Conservation (phyloP, 1,140 invertebrate species). For the Magallana gigas region DNA sequence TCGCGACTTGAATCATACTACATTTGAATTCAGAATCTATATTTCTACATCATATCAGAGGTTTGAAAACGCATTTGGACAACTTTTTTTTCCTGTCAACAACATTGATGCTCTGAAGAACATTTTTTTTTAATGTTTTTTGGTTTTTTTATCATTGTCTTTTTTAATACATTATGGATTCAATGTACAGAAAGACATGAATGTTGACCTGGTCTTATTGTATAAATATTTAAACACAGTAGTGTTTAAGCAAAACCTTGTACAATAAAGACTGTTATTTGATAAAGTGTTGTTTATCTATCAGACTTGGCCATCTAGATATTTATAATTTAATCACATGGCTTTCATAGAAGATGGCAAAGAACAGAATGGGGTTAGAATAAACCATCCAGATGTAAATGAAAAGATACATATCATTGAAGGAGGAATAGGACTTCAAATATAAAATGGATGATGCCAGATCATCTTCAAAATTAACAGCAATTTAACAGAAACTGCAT, state of each 20-base stretch:
- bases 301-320: too few species aligned
- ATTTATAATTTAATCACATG: too few species aligned
- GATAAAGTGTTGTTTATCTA: too few species aligned
- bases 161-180: constrained; percentile 9
- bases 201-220: not conserved
- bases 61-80: not conserved
- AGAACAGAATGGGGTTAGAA: too few species aligned
- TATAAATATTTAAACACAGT: constrained; percentile 15
- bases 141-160: constrained; percentile 12
- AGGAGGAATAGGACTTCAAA: too few species aligned
- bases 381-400: too few species aligned
- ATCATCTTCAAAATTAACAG: too few species aligned
- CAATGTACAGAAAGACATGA: constrained; percentile 20
- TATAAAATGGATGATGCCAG: too few species aligned
- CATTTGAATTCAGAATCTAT: not conserved
- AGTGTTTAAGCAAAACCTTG: constrained; percentile 16
- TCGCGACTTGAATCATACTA: not conserved
- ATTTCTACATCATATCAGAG: constrained; percentile 17
- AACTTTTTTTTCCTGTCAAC: not conserved
- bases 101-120: not conserved
- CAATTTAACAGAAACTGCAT: too few species aligned
- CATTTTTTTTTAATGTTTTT: constrained; percentile 19
- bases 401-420: too few species aligned
- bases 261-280: constrained; percentile 13
- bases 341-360: too few species aligned